Base-by-base conservation (phyloP, 1,140 invertebrate genomes). In the Drosophila tani region DNA sequence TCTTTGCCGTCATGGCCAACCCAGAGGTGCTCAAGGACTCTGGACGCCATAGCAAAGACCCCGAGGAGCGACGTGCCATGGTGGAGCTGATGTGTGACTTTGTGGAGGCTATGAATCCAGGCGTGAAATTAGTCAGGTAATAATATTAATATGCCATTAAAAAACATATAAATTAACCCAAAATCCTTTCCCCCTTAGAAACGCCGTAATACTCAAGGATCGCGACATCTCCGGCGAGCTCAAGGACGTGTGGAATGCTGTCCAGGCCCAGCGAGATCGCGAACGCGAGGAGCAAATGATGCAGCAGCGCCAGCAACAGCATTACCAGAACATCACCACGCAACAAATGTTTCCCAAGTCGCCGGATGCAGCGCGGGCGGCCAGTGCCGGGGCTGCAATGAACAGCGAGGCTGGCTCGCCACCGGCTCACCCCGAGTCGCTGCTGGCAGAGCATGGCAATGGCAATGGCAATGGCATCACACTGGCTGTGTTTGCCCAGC, bases 1-100 rank as follows among this genome's bases (percentile, higher is more conserved):
- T 96, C 4, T 96, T 95, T 91, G 95, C 95, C 40, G 95, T 96
- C 5, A 96, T 96, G 94, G 95, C 95, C 0, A 95, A 96, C 93
- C 95, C 95, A 8, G 95, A 95, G 79, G 94, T 96, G 57, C 93
- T 96, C 27, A 94, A 94, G 83, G 92, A 94, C 40, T 95, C 94
- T 80, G 95, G 95, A 21, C 95, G 96, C 79, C 95, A 95, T 92
- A 94, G 95, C 79, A 91, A 93, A 51, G 95, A 95, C 92, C 93
- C 93, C 53, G 94, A 94, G 86, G 95, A 96, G 83, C 93, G 94
- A 69, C 94, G 94, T 50, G 94, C 94, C 24, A 92, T 96, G 56
- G 95, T 96, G 35, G 95, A 95, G 79, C 92, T 95, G 14, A 93
- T 96, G 60, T 94, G 95, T 82, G 95, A 96, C 84, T 96, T 96